Conservation (phyloP, 2,113 vertebrate species). For the Boleophthalmus pectinirostris region DNA sequence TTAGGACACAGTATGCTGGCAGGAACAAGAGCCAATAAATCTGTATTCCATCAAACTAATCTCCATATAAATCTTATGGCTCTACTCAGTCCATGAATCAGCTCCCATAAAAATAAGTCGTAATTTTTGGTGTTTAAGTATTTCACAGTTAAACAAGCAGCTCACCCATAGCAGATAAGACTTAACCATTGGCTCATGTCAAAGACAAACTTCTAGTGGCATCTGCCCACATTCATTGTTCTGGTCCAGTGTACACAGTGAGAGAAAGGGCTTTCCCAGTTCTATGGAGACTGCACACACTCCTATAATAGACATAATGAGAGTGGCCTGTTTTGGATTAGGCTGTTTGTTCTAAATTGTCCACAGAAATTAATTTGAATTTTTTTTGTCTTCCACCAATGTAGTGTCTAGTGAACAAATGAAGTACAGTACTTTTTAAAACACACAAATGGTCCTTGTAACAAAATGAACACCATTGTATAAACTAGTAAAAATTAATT, state of each 20-base stretch:
- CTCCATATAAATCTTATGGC: neutral
- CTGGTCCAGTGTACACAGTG: slow-evolving; percentile 16
- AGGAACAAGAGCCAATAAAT: neutral
- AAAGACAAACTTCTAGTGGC: neutral
- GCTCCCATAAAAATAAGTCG: neutral
- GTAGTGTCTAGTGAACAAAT: slow-evolving; percentile 22
- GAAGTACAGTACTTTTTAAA: neutral
- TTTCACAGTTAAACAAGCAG: neutral
- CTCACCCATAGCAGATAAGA: neutral
- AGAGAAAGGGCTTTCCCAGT: slow-evolving; percentile 25
- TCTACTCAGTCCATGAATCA: neutral
- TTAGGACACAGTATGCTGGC: neutral
- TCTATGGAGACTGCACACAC: slow-evolving; percentile 18
- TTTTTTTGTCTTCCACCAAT: slow-evolving; percentile 1
- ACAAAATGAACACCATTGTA: neutral
- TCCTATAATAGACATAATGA: slow-evolving; percentile 31
- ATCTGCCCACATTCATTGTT: neutral
- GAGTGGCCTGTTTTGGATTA: slow-evolving; percentile 19
- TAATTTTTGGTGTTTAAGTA: neutral
- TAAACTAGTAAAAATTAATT: neutral
- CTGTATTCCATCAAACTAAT: neutral
- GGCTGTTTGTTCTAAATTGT: slow-evolving; percentile 30
- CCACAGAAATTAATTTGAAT: slow-evolving; percentile 32
- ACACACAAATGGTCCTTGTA: neutral
- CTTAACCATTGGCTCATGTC: neutral